Conservation (phyloP, 1,140 invertebrate genomes). For the silkworm (Bombyx mori) region DNA sequence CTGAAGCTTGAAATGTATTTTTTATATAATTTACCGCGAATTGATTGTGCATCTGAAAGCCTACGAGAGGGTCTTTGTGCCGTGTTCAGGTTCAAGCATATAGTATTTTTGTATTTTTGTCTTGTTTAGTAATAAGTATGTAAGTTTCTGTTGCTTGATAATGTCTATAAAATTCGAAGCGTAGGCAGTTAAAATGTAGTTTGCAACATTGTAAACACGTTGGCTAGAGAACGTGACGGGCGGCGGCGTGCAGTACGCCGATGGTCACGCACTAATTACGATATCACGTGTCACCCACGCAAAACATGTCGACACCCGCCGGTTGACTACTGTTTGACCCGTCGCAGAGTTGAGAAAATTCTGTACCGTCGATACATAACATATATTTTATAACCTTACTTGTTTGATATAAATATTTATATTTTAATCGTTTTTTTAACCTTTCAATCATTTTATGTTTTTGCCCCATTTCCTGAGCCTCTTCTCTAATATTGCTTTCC, state of each 20-base stretch:
- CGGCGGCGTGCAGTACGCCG: slow-evolving; percentile 14
- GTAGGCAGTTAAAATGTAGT: background rate
- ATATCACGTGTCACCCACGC: slow-evolving; percentile 53
- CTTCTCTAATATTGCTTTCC: no score
- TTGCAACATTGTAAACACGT: slow-evolving; percentile 1
- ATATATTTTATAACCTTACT: no score
- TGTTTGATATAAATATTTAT: no score
- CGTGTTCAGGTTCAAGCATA: slow-evolving; percentile 1
- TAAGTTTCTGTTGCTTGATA: background rate
- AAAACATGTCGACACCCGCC: slow-evolving; percentile 48
- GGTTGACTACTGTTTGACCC: slow-evolving; percentile 2
- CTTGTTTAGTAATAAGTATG: background rate
- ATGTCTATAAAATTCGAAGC: background rate
- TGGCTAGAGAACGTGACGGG: slow-evolving; percentile 31
- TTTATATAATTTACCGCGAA: slow-evolving; percentile 68
- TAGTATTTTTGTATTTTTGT: background rate
- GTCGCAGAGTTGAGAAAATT: background rate
- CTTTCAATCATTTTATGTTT: no score
- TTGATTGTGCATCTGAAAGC: slow-evolving; percentile 52
- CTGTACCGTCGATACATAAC: no score
- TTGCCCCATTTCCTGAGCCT: no score
- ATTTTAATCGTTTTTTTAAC: no score
- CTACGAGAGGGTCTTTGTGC: background rate
- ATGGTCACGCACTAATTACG: slow-evolving; percentile 59
- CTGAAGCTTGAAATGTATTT: slow-evolving; percentile 70